phyloP scores from a whole-genome alignment of 2,888 invertebrate species.

The Eucera pruinosa region DNA sequence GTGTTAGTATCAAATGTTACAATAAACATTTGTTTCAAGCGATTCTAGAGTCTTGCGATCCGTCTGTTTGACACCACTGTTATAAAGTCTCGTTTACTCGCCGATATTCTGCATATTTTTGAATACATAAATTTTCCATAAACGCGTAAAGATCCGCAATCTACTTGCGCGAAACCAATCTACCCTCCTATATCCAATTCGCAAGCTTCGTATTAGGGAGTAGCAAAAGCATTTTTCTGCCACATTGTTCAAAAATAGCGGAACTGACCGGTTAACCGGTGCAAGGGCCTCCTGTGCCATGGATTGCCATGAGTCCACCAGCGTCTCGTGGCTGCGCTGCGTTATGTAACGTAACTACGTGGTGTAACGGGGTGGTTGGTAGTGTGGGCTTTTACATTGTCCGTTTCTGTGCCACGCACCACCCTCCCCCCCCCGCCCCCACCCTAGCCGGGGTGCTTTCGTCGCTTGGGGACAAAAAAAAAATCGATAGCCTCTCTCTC shows the following conservation, averaged over 20 bases:
- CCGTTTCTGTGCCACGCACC: slow-evolving; percentile 71
- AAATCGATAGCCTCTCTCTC: slow-evolving; percentile 70
- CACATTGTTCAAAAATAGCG: slow-evolving; percentile 20
- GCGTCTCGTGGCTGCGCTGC: slow-evolving; percentile 54
- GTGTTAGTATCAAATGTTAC: too few species aligned
- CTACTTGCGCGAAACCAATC: too few species aligned
- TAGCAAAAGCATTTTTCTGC: too few species aligned
- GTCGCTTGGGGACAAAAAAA: slow-evolving; percentile 70
- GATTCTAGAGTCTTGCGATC: too few species aligned
- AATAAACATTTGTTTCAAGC: too few species aligned
- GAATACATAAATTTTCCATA: too few species aligned
- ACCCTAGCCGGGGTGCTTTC: slow-evolving; percentile 45
- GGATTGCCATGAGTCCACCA: slow-evolving; percentile 42
- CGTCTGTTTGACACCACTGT: too few species aligned
- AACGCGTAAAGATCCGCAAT: too few species aligned
- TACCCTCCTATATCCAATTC: too few species aligned
- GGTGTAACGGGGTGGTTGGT: slow-evolving; percentile 58
- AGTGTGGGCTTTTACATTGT: slow-evolving; percentile 67
- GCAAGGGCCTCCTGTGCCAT: slow-evolving; percentile 41
- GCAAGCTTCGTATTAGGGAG: too few species aligned
- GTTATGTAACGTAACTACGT: slow-evolving; percentile 68
- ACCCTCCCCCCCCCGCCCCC: slow-evolving; percentile 31
- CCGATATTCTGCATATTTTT: too few species aligned
- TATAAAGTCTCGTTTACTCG: too few species aligned
- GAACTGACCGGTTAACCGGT: slow-evolving; percentile 1